These are phyloP conservation scores for Pogoniulus pusillus DNA, from an alignment of 2,797 vertebrate genomes.

Conservation along the genomic window DNA sequence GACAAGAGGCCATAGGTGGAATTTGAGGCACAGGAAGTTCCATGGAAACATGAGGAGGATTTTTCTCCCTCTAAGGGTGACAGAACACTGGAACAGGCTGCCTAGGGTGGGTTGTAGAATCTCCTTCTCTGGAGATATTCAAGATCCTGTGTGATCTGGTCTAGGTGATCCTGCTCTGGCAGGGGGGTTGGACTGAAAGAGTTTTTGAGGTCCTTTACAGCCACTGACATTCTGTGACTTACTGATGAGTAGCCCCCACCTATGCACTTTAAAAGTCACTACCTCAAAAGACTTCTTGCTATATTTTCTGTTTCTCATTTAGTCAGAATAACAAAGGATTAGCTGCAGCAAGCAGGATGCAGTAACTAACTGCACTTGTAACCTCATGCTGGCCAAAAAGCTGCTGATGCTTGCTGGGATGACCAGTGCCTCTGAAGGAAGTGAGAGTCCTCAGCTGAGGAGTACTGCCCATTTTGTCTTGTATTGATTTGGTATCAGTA, in stretches of 20 bases:
- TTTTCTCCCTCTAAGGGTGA: too few relatives aligned
- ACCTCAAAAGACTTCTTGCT: not conserved
- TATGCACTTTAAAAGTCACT: not conserved
- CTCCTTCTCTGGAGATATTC: too few relatives aligned
- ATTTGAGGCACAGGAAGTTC: too few relatives aligned
- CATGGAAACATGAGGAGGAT: too few relatives aligned
- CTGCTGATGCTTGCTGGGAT: not conserved
- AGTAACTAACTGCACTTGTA: not conserved
- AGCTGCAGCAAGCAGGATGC: not conserved
- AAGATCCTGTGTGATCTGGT: too few relatives aligned
- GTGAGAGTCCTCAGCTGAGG: not conserved
- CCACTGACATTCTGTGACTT: too few relatives aligned
- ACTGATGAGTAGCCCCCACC: not conserved
- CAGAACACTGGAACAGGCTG: too few relatives aligned
- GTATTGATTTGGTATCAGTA: not conserved
- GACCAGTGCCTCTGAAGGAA: not conserved
- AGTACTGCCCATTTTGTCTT: not conserved
- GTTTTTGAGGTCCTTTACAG: too few relatives aligned
- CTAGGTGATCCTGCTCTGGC: too few relatives aligned
- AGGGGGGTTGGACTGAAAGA: too few relatives aligned
- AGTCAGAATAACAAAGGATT: not conserved
- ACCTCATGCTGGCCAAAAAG: not conserved
- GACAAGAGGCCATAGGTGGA: too few relatives aligned
- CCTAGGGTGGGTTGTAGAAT: too few relatives aligned
- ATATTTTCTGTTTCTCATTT: not conserved